phyloP scores from a whole-genome alignment of 2,888 invertebrate species.

The Hypena proboscidalis region DNA sequence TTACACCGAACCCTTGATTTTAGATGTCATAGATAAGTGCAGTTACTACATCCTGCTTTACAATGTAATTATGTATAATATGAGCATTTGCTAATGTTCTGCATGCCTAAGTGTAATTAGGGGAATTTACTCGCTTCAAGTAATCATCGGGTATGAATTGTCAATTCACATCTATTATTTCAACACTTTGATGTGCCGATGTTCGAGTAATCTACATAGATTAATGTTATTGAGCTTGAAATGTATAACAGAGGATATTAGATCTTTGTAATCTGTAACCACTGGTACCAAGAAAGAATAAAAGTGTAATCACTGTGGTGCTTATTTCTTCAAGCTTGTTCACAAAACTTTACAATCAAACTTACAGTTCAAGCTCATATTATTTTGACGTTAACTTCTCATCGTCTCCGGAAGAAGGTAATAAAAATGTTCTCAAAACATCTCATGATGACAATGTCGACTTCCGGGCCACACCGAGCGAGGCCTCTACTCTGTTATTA shows the following conservation, averaged over 20 bases:
- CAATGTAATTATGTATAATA: slow-evolving; percentile 33
- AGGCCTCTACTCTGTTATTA: slow-evolving; percentile 60
- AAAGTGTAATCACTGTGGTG: too few relatives aligned
- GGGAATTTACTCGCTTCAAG: slow-evolving; percentile 26
- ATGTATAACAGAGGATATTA: too few relatives aligned
- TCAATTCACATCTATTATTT: slow-evolving; percentile 11
- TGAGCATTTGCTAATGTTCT: slow-evolving; percentile 26
- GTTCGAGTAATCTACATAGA: slow-evolving; percentile 26
- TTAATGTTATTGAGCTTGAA: slow-evolving; percentile 5
- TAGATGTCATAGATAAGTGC: slow-evolving; percentile 42
- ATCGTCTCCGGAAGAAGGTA: slow-evolving; percentile 58
- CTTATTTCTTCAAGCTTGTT: too few relatives aligned
- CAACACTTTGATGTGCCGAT: slow-evolving; percentile 21
- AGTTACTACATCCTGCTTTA: slow-evolving; percentile 43
- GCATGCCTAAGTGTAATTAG: slow-evolving; percentile 27
- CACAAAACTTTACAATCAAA: too few relatives aligned
- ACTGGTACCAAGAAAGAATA: too few relatives aligned
- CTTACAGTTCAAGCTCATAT: slow-evolving; percentile 36
- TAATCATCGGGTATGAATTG: slow-evolving; percentile 17
- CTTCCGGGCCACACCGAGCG: slow-evolving; percentile 79
- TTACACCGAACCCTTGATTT: slow-evolving; percentile 39
- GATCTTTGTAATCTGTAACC: too few relatives aligned
- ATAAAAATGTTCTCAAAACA: slow-evolving; percentile 65
- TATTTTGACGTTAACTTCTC: slow-evolving; percentile 43
- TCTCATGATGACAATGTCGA: slow-evolving; percentile 67